A percentile compares a stretch with the other conserved stretches of the same genome.
Conservation (phyloP, 2,113 vertebrate species). For the Myanophis thanlyinensis region DNA sequence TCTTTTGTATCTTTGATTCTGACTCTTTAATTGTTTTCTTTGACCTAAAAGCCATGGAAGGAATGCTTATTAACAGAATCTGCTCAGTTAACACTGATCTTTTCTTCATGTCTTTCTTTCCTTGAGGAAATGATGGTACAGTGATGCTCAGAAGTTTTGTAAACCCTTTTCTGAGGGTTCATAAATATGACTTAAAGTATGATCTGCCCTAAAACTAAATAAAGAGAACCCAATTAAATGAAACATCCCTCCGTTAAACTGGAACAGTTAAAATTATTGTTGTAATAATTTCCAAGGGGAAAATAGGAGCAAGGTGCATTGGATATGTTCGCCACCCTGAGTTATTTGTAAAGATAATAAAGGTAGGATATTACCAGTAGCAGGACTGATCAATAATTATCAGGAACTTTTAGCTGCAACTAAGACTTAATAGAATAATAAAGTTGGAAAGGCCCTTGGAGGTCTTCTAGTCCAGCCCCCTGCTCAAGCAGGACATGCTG, state of each 20-base stretch:
- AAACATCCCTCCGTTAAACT: neutral
- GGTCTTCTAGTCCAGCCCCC: neutral
- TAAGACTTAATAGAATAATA: neutral
- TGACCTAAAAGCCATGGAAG: neutral
- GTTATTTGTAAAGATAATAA: neutral
- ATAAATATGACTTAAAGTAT: neutral
- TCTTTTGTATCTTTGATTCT: neutral
- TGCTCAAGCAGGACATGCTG: neutral
- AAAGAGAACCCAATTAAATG: neutral
- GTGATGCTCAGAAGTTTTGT: neutral
- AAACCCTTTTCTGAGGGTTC: neutral
- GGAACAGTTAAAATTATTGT: neutral
- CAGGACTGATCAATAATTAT: neutral
- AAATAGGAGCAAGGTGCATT: neutral
- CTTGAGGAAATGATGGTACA: neutral
- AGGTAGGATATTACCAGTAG: neutral
- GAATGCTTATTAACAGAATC: neutral
- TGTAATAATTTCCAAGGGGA: neutral
- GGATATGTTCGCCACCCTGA: neutral
- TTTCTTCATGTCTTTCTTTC: neutral
- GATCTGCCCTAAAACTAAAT: neutral
- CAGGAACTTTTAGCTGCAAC: neutral
- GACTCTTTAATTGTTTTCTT: neutral
- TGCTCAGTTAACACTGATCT: neutral
- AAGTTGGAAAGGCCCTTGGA: neutral